These are phyloP conservation scores for Ormia ochracea DNA, from an alignment of 2,888 invertebrate species.

Conservation along the genomic window DNA sequence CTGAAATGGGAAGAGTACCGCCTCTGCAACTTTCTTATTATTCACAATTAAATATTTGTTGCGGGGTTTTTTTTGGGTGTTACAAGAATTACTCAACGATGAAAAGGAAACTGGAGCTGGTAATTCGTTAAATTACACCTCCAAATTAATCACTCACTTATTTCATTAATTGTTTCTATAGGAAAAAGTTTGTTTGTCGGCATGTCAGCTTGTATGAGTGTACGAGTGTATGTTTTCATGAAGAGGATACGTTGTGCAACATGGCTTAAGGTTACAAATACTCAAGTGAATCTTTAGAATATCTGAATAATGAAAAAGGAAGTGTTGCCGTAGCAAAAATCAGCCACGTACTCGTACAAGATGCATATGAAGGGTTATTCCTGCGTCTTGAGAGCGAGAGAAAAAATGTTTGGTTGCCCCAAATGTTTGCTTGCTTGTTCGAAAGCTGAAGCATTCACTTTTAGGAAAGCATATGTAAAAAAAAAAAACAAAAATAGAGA, in stretches of 20 bases:
- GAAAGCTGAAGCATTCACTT: not conserved
- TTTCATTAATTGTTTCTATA: not conserved
- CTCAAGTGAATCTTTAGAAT: conserved; percentile 20
- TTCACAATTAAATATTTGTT: no score
- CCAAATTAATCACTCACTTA: not conserved
- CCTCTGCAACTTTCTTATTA: no score
- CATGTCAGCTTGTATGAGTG: not conserved
- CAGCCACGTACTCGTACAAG: conserved; percentile 13
- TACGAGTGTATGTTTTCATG: not conserved
- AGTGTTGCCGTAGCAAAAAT: conserved; percentile 45
- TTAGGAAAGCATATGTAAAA: not conserved
- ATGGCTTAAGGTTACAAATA: conserved; percentile 17
- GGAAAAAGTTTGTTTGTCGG: not conserved
- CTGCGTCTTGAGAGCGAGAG: conserved; percentile 2
- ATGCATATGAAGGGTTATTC: conserved; percentile 8
- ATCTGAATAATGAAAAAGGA: not conserved
- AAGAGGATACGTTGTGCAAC: not conserved
- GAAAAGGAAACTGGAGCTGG: no score
- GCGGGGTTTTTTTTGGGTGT: no score
- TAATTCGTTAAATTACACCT: no score
- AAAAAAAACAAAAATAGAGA: not conserved
- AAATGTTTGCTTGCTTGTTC: not conserved
- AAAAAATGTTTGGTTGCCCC: not conserved
- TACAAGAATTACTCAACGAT: no score
- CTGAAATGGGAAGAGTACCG: no score